Base-by-base conservation (phyloP, 2,797 vertebrate genomes). In the Rhinella marina region DNA sequence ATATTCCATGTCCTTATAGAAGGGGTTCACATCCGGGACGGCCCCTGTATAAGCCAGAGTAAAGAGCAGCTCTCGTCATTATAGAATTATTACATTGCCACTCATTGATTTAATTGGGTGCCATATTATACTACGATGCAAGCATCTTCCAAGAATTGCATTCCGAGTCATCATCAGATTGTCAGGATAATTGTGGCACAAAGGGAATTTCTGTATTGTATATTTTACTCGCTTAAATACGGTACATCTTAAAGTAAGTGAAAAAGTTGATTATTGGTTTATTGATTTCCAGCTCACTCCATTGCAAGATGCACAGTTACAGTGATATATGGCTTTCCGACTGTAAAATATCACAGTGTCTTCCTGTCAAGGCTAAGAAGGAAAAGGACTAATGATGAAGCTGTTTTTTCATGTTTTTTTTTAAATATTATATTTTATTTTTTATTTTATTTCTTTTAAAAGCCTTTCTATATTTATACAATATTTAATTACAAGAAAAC, bases 191-290 rank as follows among this genome's bases (percentile, higher is more conserved):
- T 11, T 48, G 29, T 1, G 7, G 1, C 16, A 73, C 70, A 19
- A 16, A 70, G 27, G 27, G 25, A 48, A 48, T 48, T 13, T 52
- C 23, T 76, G 19, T 76, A 52, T 11, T 50, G 11, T 7, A 50
- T 73, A 48, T 76, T 76, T 52, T 13, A 13, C 73, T 10, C 2
- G 7, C 17, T 23, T 48, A 75, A 50, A 75, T 21, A 23, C 32
- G 23, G 13, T 52, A 52, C n/a, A 11, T 75, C 41, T 48, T 48
- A 3, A 50, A 7, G 48, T 76, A 13, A 76, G 41, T 50, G 70
- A 73, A 73, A 73, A 50, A 21, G 41, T 52, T n/a, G 19, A 50
- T 50, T 76, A 50, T 76, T 76, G 73, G 73, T 52, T 76, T 75
- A 75, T 48, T 75, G 72, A 75, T 41, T 75, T 6, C 23, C 10